Evolutionary conservation across 92 coral and sea anemone genomes (phyloP).

Genomic region (Palythoa grandis): DNA sequence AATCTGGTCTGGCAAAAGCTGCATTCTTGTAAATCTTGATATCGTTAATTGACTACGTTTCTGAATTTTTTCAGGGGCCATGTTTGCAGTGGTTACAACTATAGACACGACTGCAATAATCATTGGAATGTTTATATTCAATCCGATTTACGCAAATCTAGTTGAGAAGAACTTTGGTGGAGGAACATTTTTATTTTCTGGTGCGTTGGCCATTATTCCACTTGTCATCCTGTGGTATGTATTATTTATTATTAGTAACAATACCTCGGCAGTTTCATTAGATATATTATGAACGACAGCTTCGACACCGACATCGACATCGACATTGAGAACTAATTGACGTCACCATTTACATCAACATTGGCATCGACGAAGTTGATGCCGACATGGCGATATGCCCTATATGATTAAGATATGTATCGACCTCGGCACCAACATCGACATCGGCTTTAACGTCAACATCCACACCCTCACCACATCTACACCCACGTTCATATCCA

Average conservation of each 20-base stretch:
- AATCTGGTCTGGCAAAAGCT: background rate
- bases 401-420: too few species aligned
- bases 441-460: too few species aligned
- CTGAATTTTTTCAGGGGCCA: slow-evolving; percentile 20
- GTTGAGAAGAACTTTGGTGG: slow-evolving; percentile 27
- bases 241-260: background rate
- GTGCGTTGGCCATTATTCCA: slow-evolving; percentile 8
- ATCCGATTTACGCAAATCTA: slow-evolving; percentile 4
- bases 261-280: too few species aligned
- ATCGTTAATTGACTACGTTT: background rate
- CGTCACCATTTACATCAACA: background rate
- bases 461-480: too few species aligned
- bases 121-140: slow-evolving; percentile 33
- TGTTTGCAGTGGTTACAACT: slow-evolving; percentile 29
- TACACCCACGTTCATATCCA: too few species aligned
- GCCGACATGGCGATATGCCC: too few species aligned
- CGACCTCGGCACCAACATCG: too few species aligned
- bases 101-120: slow-evolving; percentile 11
- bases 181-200: slow-evolving; percentile 38
- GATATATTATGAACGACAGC: too few species aligned
- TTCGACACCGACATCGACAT: background rate
- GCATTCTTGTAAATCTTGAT: background rate
- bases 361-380: background rate
- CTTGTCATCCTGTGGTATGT: slow-evolving; percentile 19
- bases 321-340: background rate